Evolutionary conservation across 2,888 invertebrate genomes (phyloP), one percentile per base, ranked within the genome.

Genomic region (Meghimatium bilineatum): DNA sequence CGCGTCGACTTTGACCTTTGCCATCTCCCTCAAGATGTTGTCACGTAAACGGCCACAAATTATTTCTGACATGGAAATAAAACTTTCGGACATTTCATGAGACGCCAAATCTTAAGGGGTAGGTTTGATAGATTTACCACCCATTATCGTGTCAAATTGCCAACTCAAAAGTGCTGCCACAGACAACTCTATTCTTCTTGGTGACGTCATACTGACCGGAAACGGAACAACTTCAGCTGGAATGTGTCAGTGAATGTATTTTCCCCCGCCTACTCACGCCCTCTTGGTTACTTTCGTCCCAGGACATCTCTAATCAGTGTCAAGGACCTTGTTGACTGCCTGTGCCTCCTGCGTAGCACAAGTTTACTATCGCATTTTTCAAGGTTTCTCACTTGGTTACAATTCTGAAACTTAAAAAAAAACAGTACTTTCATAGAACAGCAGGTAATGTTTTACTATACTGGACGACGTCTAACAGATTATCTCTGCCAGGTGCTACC

Each of bases 301-400:
- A 8, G 20, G 56, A 23, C 23, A 56, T 56, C 56, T 49, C 71
- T 69, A 71, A 69, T 80, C 80, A 80, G 80, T 71, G 80, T 69
- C 80, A 80, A 78, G 78, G 32, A 44, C 44, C 38, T 78, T 80
- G 80, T 56, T 52, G 80, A 52, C 56, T 56, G 23, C n/a, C 56
- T 71, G 56, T n/a, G n/a, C n/a, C 14, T 60, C 3, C 80, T n/a
- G 14, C 56, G 49, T 52, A 52, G 49, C 12, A 23, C n/a, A 38
- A 44, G 29, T 29, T 49, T 26, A 38, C 26, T 26, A n/a, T 63
- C n/a, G 2, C 1, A 26, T 26, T 6, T 63, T 12, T 26, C 60
- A 63, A 63, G 26, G 60, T 63, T 63, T 63, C 60, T 26, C 60
- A 63, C 60, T n/a, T 63, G 23, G n/a, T n/a, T 63, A 63, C 60